A percentile compares a stretch with the other conserved stretches of the same genome.
Evolutionary conservation across 2,888 invertebrate species (phyloP).

Genomic region (Meiosimyza decipiens): DNA sequence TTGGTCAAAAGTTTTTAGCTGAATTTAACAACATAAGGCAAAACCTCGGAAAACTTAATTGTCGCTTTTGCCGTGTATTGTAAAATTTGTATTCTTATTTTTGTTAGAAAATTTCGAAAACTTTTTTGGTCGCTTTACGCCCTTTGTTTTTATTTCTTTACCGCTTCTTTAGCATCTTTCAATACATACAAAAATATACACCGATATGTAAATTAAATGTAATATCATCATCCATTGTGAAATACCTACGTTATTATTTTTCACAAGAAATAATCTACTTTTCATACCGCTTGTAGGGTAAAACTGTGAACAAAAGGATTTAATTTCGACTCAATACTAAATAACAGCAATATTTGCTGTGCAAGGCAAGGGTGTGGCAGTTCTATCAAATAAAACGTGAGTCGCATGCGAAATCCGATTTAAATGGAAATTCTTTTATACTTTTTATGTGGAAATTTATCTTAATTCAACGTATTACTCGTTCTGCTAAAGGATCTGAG

Average conservation of each 20-base stretch:
- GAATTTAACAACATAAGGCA: no score
- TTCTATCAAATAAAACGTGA: background rate
- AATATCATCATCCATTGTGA: no score
- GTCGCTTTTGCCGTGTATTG: no score
- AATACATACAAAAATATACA: background rate
- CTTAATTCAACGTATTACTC: background rate
- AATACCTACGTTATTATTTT: background rate
- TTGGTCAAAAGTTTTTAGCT: no score
- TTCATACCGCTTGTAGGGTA: background rate
- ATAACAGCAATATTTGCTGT: no score
- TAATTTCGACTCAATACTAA: no score
- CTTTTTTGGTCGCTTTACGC: background rate
- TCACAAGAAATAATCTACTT: background rate
- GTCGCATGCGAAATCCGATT: background rate
- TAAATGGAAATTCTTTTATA: constrained; percentile 2
- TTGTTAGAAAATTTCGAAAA: background rate
- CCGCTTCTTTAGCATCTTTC: background rate
- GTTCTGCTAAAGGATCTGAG: no score
- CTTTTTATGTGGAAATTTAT: constrained; percentile 8
- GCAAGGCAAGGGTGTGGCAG: no score
- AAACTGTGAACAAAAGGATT: no score
- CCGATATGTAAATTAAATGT: background rate
- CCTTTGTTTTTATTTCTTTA: background rate
- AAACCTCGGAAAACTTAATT: no score
- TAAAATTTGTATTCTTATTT: no score